These are phyloP conservation scores for Polyommatus icarus DNA, from an alignment of 2,888 invertebrate genomes.

Conservation along the genomic window DNA sequence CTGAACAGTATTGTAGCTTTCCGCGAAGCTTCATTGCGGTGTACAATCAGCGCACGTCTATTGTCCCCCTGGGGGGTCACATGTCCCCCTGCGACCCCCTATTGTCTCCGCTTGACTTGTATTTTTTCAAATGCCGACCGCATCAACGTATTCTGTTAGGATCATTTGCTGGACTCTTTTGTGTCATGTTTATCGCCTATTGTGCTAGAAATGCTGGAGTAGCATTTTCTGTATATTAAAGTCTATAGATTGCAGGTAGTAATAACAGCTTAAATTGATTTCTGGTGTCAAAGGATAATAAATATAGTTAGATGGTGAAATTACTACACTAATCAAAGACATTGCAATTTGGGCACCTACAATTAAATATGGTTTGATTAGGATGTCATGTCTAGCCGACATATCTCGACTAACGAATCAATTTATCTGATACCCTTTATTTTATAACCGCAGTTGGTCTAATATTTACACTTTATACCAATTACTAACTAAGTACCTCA, in stretches of 20 bases:
- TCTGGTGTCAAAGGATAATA: background rate
- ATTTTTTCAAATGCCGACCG: slow-evolving; percentile 22
- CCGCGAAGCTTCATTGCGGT: background rate
- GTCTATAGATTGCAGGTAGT: background rate
- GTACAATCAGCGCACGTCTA: slow-evolving; percentile 7
- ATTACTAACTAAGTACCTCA: no score
- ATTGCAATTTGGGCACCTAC: no score
- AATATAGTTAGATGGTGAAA: no score
- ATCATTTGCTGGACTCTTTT: background rate
- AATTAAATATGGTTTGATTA: no score
- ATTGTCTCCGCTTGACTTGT: slow-evolving; percentile 29
- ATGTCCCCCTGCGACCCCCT: slow-evolving; percentile 3
- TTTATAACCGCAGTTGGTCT: no score
- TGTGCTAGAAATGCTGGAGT: background rate
- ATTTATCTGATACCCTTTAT: no score
- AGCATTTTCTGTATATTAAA: background rate
- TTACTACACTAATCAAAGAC: no score
- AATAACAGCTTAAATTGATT: background rate
- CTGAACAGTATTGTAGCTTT: background rate
- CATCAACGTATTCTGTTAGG: background rate
- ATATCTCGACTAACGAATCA: no score
- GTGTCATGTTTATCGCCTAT: slow-evolving; percentile 6
- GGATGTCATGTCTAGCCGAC: no score
- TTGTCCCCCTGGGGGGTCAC: slow-evolving; percentile 16
- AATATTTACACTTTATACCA: no score